A percentile compares a stretch with the other conserved stretches of the same genome.
Evolutionary conservation across 2,113 vertebrate species (phyloP).

Genomic region (Albula glossodonta): DNA sequence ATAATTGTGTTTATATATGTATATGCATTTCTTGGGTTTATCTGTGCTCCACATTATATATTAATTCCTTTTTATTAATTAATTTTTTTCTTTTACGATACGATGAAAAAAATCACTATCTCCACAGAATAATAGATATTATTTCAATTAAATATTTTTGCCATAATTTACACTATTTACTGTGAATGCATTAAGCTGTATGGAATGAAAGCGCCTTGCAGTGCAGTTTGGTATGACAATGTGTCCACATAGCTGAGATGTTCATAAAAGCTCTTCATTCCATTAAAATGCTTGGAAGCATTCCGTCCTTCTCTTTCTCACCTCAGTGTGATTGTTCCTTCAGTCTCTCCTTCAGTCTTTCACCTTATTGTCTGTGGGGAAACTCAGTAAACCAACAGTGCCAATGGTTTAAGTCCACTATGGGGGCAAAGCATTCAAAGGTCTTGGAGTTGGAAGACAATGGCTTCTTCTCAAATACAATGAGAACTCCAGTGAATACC

Average conservation of each 20-base stretch:
- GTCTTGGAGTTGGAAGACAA: constrained; percentile 7
- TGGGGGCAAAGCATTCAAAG: constrained; percentile 6
- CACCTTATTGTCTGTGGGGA: background rate
- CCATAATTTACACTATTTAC: background rate
- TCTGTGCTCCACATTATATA: constrained; percentile 13
- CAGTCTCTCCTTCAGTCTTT: background rate
- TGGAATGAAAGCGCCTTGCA: background rate
- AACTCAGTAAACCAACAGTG: background rate
- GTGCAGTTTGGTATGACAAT: background rate
- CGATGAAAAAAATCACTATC: constrained; percentile 18
- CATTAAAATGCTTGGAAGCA: background rate
- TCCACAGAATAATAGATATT: constrained; percentile 24
- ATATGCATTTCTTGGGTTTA: constrained; percentile 4
- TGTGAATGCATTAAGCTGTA: background rate
- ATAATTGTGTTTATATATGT: constrained; percentile 19
- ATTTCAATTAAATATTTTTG: background rate
- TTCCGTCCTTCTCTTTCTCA: background rate
- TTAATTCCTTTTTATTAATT: background rate
- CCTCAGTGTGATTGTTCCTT: background rate
- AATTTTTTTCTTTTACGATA: background rate
- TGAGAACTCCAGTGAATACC: background rate
- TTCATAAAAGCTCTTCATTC: background rate
- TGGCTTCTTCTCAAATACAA: background rate
- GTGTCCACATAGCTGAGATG: background rate
- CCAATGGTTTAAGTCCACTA: background rate